Conservation (phyloP, 2,113 vertebrate genomes). For the Cricetomys ansorgei region DNA sequence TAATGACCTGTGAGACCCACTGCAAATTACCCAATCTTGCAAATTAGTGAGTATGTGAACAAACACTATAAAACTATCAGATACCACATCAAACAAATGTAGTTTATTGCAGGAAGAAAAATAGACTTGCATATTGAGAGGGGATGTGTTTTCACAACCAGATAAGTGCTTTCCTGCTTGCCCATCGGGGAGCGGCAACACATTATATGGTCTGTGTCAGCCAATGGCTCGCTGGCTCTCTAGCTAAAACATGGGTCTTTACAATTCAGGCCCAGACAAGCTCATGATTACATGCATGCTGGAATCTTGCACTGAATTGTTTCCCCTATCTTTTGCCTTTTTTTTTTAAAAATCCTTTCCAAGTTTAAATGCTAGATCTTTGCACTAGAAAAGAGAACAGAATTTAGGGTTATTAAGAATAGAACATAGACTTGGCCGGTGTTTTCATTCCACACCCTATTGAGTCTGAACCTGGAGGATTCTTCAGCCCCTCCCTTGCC, state of each 20-base stretch:
- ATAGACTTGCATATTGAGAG: constrained; percentile 74
- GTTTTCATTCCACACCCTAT: rapidly evolving
- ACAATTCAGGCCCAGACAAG: constrained; percentile 63
- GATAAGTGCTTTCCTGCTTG: constrained; percentile 74
- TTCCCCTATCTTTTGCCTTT: constrained; percentile 32
- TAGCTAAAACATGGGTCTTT: constrained; percentile 72
- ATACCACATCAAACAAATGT: constrained; percentile 76
- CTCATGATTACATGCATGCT: constrained; percentile 57
- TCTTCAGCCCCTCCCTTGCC: not conserved
- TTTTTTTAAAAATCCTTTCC: constrained; percentile 50
- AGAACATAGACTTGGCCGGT: not conserved
- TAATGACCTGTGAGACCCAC: constrained; percentile 81
- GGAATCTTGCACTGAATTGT: constrained; percentile 51
- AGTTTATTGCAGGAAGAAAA: constrained; percentile 80
- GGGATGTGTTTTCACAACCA: constrained; percentile 73
- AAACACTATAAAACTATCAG: constrained; percentile 82
- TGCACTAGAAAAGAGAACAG: not conserved
- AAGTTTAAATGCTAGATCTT: constrained; percentile 46
- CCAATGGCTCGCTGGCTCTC: constrained; percentile 67
- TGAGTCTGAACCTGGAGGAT: constrained; percentile 48
- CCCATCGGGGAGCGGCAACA: constrained; percentile 65
- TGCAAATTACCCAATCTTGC: constrained; percentile 82
- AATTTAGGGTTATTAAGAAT: constrained; percentile 1
- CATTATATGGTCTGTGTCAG: constrained; percentile 69
- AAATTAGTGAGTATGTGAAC: constrained; percentile 80